Base-by-base conservation (phyloP, 1,140 invertebrate genomes). In the Lethrus apterus region DNA sequence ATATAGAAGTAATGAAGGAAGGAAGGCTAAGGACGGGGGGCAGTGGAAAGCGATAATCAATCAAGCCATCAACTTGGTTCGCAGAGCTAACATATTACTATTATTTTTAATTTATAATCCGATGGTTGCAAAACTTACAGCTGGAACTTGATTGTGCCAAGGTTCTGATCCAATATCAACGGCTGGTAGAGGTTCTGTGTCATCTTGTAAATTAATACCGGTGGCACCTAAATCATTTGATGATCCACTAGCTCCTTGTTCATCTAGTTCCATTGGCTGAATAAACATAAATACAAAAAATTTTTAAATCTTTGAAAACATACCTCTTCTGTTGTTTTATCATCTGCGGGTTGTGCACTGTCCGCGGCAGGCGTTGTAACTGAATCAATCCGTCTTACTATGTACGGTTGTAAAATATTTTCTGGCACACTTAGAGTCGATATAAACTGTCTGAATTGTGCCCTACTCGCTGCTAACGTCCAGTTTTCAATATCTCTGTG, bases 81-180 rank as follows among this genome's bases (percentile, higher is more conserved):
- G n/a, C n/a, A n/a, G n/a, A n/a, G n/a, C n/a, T n/a, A n/a, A n/a
- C n/a, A n/a, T n/a, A n/a, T n/a, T n/a, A n/a, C n/a, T n/a, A n/a
- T n/a, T n/a, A n/a, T n/a, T n/a, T n/a, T n/a, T n/a, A n/a, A n/a
- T n/a, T n/a, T n/a, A n/a, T n/a, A n/a, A n/a, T n/a, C n/a, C n/a
- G n/a, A n/a, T n/a, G n/a, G n/a, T n/a, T n/a, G n/a, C n/a, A 20
- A 20, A 19, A 55, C 60, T 56, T 63, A 72, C 70, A 38, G 67
- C 59, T 13, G 75, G 72, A 19, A 78, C 68, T 49, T 67, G 65
- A 46, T 48, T 63, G 57, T 78, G 77, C 78, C 78, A 80, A 0
- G 66, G 49, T 54, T 78, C 73, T 3, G 75, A 70, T 18, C 75
- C 75, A 14, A 74, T 54, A 4, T 70, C 62, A 11, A 79, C 69